Base-by-base conservation (phyloP, 2,797 vertebrate species). In the Tinamus major region DNA sequence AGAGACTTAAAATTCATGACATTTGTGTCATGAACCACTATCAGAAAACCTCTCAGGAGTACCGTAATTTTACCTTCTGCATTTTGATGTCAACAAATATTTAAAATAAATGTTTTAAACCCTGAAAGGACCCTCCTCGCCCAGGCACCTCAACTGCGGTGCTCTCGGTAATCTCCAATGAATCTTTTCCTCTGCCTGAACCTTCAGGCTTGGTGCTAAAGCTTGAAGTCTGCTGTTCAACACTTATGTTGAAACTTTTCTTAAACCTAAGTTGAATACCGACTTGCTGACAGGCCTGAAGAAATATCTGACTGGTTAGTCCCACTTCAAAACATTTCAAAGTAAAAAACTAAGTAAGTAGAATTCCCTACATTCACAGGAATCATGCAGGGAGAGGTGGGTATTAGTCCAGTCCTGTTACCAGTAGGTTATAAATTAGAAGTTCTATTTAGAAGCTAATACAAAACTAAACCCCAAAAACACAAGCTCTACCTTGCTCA, bases 251-350 rank as follows among this genome's bases (percentile, higher is more conserved):
- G 77, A 49, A 88, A 29, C 87, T 90, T 93, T 92, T 80, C 27
- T 53, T 27, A 9, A 53, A 95, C 78, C 83, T 81, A 82, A 74
- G 70, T 23, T 56, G 89, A 91, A 71, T 46, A 87, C 59, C 68
- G 39, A 20, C 89, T 88, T 86, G 75, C 53, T 93, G 92, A 91
- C 21, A 76, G 48, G 72, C 55, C 29, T 46, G 85, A 96, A 88
- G 92, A 94, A 77, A 94, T 94, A 94, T 62, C 14, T 67, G 58
- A 94, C 95, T 92, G 88, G 96, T 74, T 92, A 92, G 48, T 62
- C 27, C 56, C 77, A 76, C 14, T 29, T 17, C 31, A 48, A 68
- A 95, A 65, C 56, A 82, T 21, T 69, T 82, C 49, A 21, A 88
- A 90, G n/a, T 15, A 24, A 72, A 80, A 82, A 84, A 61, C 23